Conservation (phyloP, 2,113 vertebrate species). For the Struthio camelus region DNA sequence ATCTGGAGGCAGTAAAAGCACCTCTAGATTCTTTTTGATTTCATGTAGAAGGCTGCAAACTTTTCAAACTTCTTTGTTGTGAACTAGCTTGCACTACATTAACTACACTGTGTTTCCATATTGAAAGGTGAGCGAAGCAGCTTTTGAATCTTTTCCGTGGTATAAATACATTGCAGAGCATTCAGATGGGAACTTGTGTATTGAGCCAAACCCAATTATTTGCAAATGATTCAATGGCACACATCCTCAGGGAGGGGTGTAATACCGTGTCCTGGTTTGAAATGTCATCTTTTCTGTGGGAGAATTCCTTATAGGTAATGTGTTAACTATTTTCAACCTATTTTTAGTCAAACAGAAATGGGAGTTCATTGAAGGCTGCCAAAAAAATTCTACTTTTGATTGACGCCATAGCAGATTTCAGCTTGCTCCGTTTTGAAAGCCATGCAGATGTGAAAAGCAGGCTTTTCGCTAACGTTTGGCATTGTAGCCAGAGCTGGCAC, state of each 20-base stretch:
- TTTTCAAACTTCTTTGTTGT: background rate
- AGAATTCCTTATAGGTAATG: background rate
- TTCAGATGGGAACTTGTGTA: background rate
- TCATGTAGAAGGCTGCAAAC: background rate
- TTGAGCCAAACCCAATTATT: conserved; percentile 36
- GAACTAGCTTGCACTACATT: background rate
- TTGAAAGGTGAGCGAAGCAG: background rate
- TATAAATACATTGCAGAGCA: background rate
- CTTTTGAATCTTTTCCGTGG: background rate
- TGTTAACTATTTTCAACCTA: background rate
- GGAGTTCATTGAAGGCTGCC: background rate
- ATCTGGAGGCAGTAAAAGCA: background rate
- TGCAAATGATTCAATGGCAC: conserved; percentile 1
- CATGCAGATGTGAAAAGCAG: background rate
- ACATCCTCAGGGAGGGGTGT: background rate
- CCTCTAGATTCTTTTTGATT: background rate
- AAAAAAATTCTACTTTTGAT: background rate
- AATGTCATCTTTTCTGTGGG: background rate
- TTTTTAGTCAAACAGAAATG: conserved; percentile 23
- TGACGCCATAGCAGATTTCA: background rate
- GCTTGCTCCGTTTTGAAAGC: background rate
- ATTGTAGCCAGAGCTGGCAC: background rate
- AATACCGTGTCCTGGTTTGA: background rate
- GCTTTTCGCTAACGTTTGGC: conserved; percentile 1
- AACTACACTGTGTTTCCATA: background rate